Evolutionary conservation across 1,140 invertebrate genomes (phyloP).

Genomic region (Megalopta genalis): DNA sequence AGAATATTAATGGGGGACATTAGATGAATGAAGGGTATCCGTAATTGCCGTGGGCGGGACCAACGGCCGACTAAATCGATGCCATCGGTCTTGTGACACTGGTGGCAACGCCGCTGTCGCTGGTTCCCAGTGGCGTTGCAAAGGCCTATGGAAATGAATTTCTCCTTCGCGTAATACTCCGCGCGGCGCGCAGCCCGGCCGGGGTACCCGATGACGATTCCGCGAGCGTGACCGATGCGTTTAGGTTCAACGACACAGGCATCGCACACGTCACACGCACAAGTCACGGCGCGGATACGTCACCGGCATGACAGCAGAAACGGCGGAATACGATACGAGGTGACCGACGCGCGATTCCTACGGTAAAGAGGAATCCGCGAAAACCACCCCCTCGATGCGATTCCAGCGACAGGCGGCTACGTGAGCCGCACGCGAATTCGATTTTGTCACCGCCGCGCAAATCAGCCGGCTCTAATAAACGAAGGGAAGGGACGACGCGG

Average conservation of each 20-base stretch:
- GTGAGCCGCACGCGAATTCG: too few species aligned
- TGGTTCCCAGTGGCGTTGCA: too few species aligned
- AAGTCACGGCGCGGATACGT: conserved; percentile 38
- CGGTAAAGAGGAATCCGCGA: too few species aligned
- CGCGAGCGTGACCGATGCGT: conserved; percentile 45
- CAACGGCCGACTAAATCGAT: neutral
- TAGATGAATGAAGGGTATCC: neutral
- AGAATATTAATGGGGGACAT: neutral
- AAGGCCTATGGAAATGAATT: conserved; percentile 24
- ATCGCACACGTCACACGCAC: conserved; percentile 38
- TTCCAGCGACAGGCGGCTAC: too few species aligned
- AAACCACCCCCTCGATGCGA: too few species aligned
- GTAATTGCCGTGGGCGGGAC: neutral
- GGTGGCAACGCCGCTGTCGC: neutral
- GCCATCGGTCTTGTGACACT: neutral
- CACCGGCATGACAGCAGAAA: conserved; percentile 32
- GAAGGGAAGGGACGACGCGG: too few species aligned
- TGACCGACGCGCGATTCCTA: neutral
- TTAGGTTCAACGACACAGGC: conserved; percentile 54
- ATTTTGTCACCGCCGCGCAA: too few species aligned
- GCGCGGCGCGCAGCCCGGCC: neutral
- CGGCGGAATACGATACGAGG: conserved; percentile 3
- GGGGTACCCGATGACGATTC: conserved; percentile 38
- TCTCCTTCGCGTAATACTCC: conserved; percentile 12
- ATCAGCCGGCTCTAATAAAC: too few species aligned